Conservation (phyloP, 2,888 invertebrate species). For the Andrena bicolor region DNA sequence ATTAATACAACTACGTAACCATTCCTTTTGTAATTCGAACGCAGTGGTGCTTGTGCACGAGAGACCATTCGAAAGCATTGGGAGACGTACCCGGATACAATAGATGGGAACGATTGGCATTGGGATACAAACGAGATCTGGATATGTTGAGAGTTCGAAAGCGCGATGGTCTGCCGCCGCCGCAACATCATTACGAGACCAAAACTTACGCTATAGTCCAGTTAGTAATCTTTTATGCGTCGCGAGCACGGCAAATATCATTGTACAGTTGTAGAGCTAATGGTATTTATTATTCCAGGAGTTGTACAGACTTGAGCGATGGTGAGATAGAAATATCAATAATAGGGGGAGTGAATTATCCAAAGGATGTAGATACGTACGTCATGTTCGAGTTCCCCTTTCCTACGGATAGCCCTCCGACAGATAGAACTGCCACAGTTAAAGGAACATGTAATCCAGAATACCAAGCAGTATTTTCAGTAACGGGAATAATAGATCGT, state of each 20-base stretch:
- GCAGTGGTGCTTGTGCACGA: constrained; percentile 92
- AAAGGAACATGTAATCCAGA: constrained; percentile 96
- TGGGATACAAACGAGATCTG: constrained; percentile 94
- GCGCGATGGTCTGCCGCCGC: constrained; percentile 88
- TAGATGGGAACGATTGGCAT: constrained; percentile 94
- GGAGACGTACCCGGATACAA: constrained; percentile 96
- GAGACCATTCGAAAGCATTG: constrained; percentile 95
- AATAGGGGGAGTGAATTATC: constrained; percentile 94
- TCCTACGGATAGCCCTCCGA: constrained; percentile 92
- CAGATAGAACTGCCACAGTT: constrained; percentile 91
- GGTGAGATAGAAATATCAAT: constrained; percentile 95
- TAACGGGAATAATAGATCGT: constrained; percentile 91
- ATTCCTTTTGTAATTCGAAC: constrained; percentile 23
- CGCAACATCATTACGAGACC: constrained; percentile 97
- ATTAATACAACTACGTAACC: not conserved
- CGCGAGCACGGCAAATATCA: not conserved
- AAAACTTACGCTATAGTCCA: constrained; percentile 96
- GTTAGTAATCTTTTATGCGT: constrained; percentile 84
- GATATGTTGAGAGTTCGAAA: constrained; percentile 92
- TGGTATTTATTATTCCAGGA: constrained; percentile 82
- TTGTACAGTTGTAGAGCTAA: not conserved
- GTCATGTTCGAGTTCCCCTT: constrained; percentile 97
- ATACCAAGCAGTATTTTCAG: constrained; percentile 91
- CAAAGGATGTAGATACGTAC: constrained; percentile 96
- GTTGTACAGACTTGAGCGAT: constrained; percentile 96